These are phyloP conservation scores for Gadus macrocephalus DNA, from an alignment of 2,113 vertebrate genomes.

Conservation along the genomic window DNA sequence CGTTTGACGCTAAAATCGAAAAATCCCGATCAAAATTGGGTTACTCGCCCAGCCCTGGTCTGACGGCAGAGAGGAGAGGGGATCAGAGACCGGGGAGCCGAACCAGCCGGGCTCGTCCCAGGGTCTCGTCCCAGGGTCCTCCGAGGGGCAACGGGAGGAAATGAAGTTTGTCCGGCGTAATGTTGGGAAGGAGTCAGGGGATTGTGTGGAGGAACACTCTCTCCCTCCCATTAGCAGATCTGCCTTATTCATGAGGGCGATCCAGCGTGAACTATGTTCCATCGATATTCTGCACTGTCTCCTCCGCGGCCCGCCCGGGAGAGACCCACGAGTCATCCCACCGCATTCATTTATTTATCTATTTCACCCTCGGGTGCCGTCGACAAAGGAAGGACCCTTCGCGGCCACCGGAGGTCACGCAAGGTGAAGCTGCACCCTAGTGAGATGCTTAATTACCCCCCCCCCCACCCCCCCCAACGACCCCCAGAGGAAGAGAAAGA, in stretches of 20 bases:
- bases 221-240: slow-evolving; percentile 69
- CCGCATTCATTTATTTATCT: slow-evolving; percentile 67
- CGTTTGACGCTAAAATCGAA: too few relatives aligned
- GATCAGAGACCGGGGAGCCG: slow-evolving; percentile 20
- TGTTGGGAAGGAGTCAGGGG: too few relatives aligned
- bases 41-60: not conserved
- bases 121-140: too few relatives aligned
- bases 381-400: slow-evolving; percentile 13
- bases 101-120: slow-evolving; percentile 5
- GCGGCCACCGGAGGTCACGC: slow-evolving; percentile 34
- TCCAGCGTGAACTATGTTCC: slow-evolving; percentile 70
- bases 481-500: slow-evolving; percentile 8
- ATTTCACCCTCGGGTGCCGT: slow-evolving; percentile 42
- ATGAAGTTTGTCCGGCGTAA: too few relatives aligned
- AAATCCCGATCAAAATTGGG: too few relatives aligned
- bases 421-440: slow-evolving; percentile 47
- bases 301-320: slow-evolving; percentile 59
- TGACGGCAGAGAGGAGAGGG: slow-evolving; percentile 9
- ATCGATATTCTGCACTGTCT: slow-evolving; percentile 69
- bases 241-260: slow-evolving; percentile 78
- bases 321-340: slow-evolving; percentile 48
- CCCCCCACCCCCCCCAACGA: too few relatives aligned
- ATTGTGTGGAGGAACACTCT: not conserved
- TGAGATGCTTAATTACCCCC: slow-evolving; percentile 43
- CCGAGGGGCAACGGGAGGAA: too few relatives aligned